phyloP scores from a whole-genome alignment of 2,113 vertebrate species.

The Carollia perspicillata region DNA sequence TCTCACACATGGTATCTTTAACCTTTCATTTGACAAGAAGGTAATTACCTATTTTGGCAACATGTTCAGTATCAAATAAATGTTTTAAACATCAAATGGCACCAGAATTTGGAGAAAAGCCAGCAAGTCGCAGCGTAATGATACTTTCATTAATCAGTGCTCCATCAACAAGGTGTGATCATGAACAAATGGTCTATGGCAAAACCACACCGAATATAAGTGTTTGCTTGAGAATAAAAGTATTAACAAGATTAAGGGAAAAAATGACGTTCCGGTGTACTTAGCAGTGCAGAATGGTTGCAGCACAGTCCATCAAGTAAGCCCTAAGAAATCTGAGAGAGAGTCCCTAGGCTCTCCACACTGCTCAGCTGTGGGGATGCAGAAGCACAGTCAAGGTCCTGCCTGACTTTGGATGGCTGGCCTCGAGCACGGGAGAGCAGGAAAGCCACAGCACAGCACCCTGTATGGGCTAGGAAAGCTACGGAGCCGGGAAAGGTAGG shows the following conservation, averaged over 20 bases:
- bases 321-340: neutral
- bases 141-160: neutral
- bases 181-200: neutral
- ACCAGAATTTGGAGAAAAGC: neutral
- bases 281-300: neutral
- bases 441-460: neutral
- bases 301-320: neutral
- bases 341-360: neutral
- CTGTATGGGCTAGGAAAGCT: neutral
- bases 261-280: neutral
- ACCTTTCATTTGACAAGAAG: neutral
- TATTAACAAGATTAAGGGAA: neutral
- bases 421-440: neutral
- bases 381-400: neutral
- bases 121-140: neutral
- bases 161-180: neutral
- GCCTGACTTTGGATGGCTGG: neutral
- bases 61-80: neutral
- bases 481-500: neutral
- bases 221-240: conserved; percentile 12
- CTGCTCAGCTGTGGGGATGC: neutral
- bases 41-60: neutral
- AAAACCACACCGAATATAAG: neutral
- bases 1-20: neutral
- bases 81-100: neutral